Evolutionary conservation across 2,113 vertebrate genomes (phyloP).

Genomic region (Rattus norvegicus): GRCr8 NC_086023.1:115796001-115796500

Average conservation of each 20-base stretch:
- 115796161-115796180: neutral
- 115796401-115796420: neutral
- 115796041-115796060: neutral
- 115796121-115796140: neutral
- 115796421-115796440: neutral
- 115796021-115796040: neutral
- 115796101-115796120: neutral
- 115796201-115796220: neutral
- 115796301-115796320: neutral
- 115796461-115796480: neutral
- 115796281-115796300: neutral
- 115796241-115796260: neutral
- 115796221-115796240: neutral
- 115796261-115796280: neutral
- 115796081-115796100: neutral
- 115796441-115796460: neutral
- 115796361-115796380: neutral
- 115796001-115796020: neutral
- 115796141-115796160: neutral
- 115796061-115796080: constrained; percentile 6
- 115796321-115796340: neutral
- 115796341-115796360: neutral
- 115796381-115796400: neutral
- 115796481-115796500: constrained; percentile 47
- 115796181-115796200: neutral